Evolutionary conservation across 2,888 invertebrate species (phyloP), one percentile per base, ranked within the genome.

Genomic region (Cremastobaeus sp.): DNA sequence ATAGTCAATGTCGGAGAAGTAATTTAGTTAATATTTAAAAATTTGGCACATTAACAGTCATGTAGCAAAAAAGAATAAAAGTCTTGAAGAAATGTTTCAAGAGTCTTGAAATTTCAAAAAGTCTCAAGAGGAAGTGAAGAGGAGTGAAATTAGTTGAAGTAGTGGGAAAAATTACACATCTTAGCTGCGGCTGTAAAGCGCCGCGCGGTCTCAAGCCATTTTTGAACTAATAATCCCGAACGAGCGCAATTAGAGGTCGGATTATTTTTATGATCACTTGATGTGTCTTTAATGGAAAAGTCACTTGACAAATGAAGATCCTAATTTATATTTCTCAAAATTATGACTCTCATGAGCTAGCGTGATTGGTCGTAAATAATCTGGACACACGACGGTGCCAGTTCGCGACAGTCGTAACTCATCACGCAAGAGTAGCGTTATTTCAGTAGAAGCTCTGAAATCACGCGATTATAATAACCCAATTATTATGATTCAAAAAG

Each of bases 131-230:
- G 3, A 66, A 48, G 39, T 66, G 39, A 18, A 47, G 72, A 62
- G 57, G 57, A 73, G 48, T 55, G 65, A 68, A 73, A 73, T 76
- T 73, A 73, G 73, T 70, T 76, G 55, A 73, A 73, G 73, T 70
- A 64, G 72, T 69, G 65, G 72, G 60, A 65, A 60, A 72, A 72
- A 76, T 70, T 73, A 60, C 70, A 73, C 69, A 76, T 66, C 69
- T 50, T 41, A 28, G 43, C 12, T 35, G 25, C 15, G 14, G 41
- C 30, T 66, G 9, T n/a, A 41, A 55, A 45, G 25, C 21, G 34
- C 41, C 32, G 18, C 57, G 41, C 50, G 8, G 21, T 34, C 41
- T 37, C 35, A 8, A 45, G 25, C 32, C 32, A 57, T 48, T 20
- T 25, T 66, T 41, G 32, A 55, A 55, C 48, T 57, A 66, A 66